phyloP scores from a whole-genome alignment of 37 sponge, comb jelly and placozoan species.

The Chondrilla cf. caribensis region DNA sequence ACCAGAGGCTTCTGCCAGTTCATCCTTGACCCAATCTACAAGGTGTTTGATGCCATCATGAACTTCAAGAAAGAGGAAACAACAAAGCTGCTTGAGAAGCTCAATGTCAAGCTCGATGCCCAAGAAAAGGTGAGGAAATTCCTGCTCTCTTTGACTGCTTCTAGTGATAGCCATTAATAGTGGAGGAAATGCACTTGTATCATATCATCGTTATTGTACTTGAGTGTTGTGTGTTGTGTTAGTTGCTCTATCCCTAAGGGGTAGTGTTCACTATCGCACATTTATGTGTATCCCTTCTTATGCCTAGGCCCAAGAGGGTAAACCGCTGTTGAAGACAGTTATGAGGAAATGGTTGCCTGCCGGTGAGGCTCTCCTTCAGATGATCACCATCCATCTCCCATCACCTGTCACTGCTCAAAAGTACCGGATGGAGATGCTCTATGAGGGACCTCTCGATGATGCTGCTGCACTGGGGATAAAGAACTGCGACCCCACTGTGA shows the following conservation, averaged over 20 bases:
- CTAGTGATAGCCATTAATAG: too few relatives aligned
- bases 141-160: too few relatives aligned
- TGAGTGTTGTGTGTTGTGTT: too few relatives aligned
- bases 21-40: conserved; percentile 98
- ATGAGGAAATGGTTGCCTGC: conserved; percentile 95
- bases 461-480: conserved; percentile 84
- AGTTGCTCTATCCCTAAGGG: too few relatives aligned
- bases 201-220: too few relatives aligned
- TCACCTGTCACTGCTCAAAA: conserved; percentile 97
- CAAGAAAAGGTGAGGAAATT: conserved; percentile 57
- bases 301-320: conserved; percentile 42
- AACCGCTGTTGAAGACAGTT: conserved; percentile 63
- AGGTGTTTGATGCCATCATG: conserved; percentile 93
- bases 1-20: conserved; percentile 96
- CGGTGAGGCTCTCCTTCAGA: conserved; percentile 90
- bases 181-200: too few relatives aligned
- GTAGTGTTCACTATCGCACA: too few relatives aligned
- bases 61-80: conserved; percentile 91
- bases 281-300: not conserved
- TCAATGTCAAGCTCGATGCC: conserved; percentile 79
- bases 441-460: conserved; percentile 98
- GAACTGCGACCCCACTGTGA: conserved; percentile 92
- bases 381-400: conserved; percentile 98
- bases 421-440: conserved; percentile 96
- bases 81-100: conserved; percentile 76